phyloP scores from a whole-genome alignment of 92 coral and sea anemone species.

The Porites cylindrica region DNA sequence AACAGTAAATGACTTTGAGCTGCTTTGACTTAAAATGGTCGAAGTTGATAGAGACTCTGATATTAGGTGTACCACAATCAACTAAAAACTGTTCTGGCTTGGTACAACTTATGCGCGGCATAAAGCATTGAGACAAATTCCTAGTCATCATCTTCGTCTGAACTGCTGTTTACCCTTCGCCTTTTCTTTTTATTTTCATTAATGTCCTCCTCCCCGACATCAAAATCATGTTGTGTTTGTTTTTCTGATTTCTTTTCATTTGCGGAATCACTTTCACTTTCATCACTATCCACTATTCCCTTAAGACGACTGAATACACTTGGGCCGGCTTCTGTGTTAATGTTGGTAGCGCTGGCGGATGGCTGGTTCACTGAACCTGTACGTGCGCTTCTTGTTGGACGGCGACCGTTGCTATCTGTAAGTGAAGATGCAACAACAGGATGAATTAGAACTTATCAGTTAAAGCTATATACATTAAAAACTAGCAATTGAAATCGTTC shows the following conservation, averaged over 20 bases:
- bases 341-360: not conserved
- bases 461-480: no score
- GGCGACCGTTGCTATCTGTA: not conserved
- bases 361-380: not conserved
- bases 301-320: slow-evolving; percentile 68
- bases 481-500: no score
- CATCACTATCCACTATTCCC: slow-evolving; percentile 94
- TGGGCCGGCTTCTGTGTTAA: not conserved
- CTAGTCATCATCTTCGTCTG: slow-evolving; percentile 42
- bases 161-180: slow-evolving; percentile 17
- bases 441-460: not conserved
- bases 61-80: not conserved
- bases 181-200: slow-evolving; percentile 38
- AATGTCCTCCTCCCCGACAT: slow-evolving; percentile 7
- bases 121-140: not conserved
- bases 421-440: not conserved
- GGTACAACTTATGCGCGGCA: not conserved
- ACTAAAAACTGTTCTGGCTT: not conserved
- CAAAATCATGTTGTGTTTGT: not conserved
- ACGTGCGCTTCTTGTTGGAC: slow-evolving; percentile 34
- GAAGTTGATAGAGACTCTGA: no score
- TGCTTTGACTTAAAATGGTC: no score
- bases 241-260: slow-evolving; percentile 12
- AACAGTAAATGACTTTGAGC: no score
- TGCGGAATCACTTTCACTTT: slow-evolving; percentile 78